Conservation (phyloP, 2,888 invertebrate species). For the Cremastinae sp. region DNA sequence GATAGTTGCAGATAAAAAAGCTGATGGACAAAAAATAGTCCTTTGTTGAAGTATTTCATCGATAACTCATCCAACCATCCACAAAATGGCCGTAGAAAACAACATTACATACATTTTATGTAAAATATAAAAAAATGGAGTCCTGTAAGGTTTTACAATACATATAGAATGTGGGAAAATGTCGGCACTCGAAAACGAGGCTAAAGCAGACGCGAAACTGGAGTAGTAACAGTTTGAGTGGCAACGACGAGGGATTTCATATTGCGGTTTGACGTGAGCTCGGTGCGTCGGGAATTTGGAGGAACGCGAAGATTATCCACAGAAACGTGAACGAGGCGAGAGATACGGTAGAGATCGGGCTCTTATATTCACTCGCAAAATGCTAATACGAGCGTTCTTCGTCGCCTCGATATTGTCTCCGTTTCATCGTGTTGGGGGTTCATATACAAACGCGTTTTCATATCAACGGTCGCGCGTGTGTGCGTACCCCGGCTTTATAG, state of each 20-base stretch:
- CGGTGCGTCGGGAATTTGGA: constrained; percentile 15
- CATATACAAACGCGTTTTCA: not conserved
- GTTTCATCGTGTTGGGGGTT: constrained; percentile 38
- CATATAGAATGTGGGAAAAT: too few species aligned
- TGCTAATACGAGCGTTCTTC: constrained; percentile 35
- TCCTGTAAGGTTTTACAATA: too few species aligned
- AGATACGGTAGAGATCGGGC: constrained; percentile 31
- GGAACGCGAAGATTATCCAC: constrained; percentile 15
- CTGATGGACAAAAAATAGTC: too few species aligned
- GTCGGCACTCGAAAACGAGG: too few species aligned
- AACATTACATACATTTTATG: too few species aligned
- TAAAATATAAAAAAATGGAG: too few species aligned
- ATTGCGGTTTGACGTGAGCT: constrained; percentile 59
- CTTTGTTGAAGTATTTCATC: too few species aligned
- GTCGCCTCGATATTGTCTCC: constrained; percentile 61
- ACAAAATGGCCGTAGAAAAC: too few species aligned
- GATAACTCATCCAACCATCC: too few species aligned
- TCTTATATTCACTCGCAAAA: constrained; percentile 37
- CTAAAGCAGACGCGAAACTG: constrained; percentile 1
- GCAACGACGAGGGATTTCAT: constrained; percentile 50
- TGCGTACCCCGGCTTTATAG: constrained; percentile 63
- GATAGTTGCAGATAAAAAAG: too few species aligned
- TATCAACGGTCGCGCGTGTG: not conserved
- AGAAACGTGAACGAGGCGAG: constrained; percentile 36
- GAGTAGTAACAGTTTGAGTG: constrained; percentile 13